Conservation (phyloP, 2,888 invertebrate genomes). For the Anagyrus pseudococci region DNA sequence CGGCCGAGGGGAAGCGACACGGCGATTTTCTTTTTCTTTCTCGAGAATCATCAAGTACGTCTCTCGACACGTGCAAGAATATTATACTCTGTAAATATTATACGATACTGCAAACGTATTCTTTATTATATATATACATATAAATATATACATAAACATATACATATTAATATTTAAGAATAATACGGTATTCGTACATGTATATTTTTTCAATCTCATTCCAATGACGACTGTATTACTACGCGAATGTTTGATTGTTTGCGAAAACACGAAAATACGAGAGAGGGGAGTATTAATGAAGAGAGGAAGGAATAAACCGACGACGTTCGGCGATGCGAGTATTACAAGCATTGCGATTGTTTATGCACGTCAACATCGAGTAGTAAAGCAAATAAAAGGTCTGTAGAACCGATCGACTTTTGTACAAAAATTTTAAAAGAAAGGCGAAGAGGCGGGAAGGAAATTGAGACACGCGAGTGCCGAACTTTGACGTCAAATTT, state of each 20-base stretch:
- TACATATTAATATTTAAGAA: constrained; percentile 37
- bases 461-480: constrained; percentile 2
- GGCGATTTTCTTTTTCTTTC: too few relatives aligned
- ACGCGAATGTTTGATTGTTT: constrained; percentile 2
- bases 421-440: constrained; percentile 24
- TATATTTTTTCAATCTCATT: constrained; percentile 51
- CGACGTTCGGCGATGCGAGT: neutral
- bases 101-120: constrained; percentile 15
- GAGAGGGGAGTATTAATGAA: too few relatives aligned
- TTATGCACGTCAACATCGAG: neutral
- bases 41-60: neutral
- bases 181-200: constrained; percentile 41
- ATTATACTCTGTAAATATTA: constrained; percentile 39
- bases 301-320: neutral
- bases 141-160: constrained; percentile 24
- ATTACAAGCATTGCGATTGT: neutral
- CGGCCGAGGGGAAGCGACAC: neutral
- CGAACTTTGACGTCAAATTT: neutral
- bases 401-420: constrained; percentile 16
- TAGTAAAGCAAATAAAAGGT: constrained; percentile 1
- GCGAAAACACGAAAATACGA: too few relatives aligned
- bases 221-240: constrained; percentile 42
- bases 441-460: constrained; percentile 16
- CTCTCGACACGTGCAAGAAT: neutral
- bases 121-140: constrained; percentile 6